Evolutionary conservation across 2,797 vertebrate species (phyloP).

Genomic region (Lacerta bilineata): DNA sequence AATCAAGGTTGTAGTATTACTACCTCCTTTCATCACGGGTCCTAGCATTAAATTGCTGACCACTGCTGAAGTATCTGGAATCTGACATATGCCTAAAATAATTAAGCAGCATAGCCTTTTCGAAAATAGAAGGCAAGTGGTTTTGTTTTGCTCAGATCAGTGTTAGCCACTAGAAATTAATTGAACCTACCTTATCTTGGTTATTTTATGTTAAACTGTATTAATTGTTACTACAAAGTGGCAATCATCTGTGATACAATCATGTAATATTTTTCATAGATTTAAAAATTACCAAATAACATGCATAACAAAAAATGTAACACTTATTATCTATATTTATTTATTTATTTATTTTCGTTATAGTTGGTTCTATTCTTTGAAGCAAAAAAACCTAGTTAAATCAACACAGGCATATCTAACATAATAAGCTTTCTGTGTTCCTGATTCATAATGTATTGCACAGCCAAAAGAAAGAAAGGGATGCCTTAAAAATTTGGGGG

Average conservation of each 20-base stretch:
- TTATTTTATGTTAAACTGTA: not conserved
- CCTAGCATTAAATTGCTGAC: conserved; percentile 34
- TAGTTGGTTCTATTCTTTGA: conserved; percentile 30
- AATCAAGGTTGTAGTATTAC: conserved; percentile 43
- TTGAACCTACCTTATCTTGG: not conserved
- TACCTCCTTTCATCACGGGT: conserved; percentile 26
- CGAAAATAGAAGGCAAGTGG: conserved; percentile 48
- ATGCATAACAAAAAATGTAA: too few species aligned
- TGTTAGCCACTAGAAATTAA: conserved; percentile 21
- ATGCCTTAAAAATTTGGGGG: not conserved
- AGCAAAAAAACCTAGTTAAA: conserved; percentile 7
- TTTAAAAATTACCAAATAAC: too few species aligned
- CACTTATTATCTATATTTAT: not conserved
- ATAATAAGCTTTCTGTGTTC: not conserved
- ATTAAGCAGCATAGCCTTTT: conserved; percentile 52
- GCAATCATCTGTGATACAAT: too few species aligned
- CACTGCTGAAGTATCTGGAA: conserved; percentile 15
- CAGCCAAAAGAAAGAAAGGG: not conserved
- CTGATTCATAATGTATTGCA: too few species aligned
- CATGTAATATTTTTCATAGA: too few species aligned
- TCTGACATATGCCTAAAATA: conserved; percentile 56
- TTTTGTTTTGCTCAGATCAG: conserved; percentile 44
- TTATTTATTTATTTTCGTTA: too few species aligned
- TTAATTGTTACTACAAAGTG: not conserved
- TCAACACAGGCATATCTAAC: not conserved